Percentiles rank a stretch among this genome's conserved stretches.
Evolutionary conservation across 2,113 vertebrate genomes (phyloP).

Genomic region (Promerops cafer): DNA sequence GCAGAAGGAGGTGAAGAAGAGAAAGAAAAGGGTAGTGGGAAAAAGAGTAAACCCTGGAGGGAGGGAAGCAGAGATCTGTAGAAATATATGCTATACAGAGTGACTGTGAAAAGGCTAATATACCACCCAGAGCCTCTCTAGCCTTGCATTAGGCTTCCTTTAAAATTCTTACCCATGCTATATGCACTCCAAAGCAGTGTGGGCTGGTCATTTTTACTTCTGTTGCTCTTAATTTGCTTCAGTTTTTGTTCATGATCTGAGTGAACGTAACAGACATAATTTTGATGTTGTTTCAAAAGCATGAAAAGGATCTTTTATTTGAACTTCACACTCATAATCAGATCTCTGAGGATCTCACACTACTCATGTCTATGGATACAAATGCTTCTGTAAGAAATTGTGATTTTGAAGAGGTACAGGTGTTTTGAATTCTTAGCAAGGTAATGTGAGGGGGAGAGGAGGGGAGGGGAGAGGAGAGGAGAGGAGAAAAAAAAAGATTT

Average conservation of each 20-base stretch:
- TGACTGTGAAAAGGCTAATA: not conserved
- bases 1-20: not conserved
- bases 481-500: not conserved
- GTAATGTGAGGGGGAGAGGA: not conserved
- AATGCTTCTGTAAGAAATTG: not conserved
- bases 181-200: not conserved
- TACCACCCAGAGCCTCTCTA: not conserved
- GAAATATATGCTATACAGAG: not conserved
- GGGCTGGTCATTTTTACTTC: not conserved
- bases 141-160: not conserved
- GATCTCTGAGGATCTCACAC: not conserved
- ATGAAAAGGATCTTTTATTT: not conserved
- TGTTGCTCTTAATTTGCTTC: not conserved
- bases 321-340: not conserved
- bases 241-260: not conserved
- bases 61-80: not conserved
- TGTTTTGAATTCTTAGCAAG: not conserved
- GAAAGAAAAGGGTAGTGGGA: not conserved
- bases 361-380: not conserved
- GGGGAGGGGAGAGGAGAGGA: no score
- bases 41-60: not conserved
- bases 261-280: fast-evolving
- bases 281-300: not conserved
- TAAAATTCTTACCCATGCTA: not conserved
- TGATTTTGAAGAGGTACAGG: not conserved